Evolutionary conservation across 1,140 invertebrate species (phyloP).

Genomic region (Penaeus chinensis): DNA sequence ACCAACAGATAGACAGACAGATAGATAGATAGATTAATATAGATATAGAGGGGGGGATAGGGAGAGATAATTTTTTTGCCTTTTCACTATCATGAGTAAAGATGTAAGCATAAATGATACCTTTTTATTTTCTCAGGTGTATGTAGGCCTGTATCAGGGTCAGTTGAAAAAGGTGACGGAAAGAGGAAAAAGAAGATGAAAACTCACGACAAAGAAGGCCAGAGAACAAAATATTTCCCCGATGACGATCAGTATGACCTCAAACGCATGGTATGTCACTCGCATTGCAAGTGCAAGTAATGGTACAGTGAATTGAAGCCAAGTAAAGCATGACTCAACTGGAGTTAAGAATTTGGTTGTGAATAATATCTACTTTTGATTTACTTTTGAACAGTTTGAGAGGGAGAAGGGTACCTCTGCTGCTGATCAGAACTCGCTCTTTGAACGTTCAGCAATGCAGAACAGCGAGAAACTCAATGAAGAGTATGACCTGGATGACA

Average conservation of each 20-base stretch:
- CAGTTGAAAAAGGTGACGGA: slow-evolving; percentile 66
- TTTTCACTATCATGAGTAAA: background rate
- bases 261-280: slow-evolving; percentile 76
- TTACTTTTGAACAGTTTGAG: slow-evolving; percentile 74
- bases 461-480: slow-evolving; percentile 74
- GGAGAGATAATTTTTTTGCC: too few species aligned
- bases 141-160: slow-evolving; percentile 20
- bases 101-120: background rate
- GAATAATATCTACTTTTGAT: background rate
- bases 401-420: slow-evolving; percentile 86
- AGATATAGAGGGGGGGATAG: too few species aligned
- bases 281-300: background rate
- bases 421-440: slow-evolving; percentile 84
- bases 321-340: background rate
- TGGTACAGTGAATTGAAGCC: background rate
- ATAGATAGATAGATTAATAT: too few species aligned
- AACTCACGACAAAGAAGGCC: slow-evolving; percentile 78
- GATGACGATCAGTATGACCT: slow-evolving; percentile 92
- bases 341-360: background rate
- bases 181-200: slow-evolving; percentile 72
- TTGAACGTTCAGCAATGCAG: slow-evolving; percentile 80
- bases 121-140: slow-evolving; percentile 20
- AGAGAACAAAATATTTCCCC: slow-evolving; percentile 85
- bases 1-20: too few species aligned
- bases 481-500: slow-evolving; percentile 85